Conservation (phyloP, 2,888 invertebrate species). For the Caenorhabditis parvicauda region DNA sequence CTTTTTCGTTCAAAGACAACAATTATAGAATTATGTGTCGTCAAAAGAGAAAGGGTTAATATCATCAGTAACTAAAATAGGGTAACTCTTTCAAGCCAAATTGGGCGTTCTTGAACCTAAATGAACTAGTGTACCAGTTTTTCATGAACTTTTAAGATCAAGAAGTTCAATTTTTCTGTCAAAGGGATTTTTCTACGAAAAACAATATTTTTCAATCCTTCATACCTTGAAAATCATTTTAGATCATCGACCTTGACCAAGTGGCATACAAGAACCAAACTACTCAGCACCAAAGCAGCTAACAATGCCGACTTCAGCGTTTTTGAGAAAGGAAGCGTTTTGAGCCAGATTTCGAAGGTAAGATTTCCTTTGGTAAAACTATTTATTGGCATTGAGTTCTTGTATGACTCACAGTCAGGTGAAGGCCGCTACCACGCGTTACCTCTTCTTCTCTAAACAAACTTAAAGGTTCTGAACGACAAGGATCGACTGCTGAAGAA, state of each 20-base stretch:
- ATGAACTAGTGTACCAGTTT: too few species aligned
- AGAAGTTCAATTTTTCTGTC: too few species aligned
- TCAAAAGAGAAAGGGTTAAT: too few species aligned
- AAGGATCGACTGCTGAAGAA: conserved; percentile 75
- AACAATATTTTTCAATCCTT: neutral
- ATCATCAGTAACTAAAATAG: too few species aligned
- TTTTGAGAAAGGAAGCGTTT: conserved; percentile 62
- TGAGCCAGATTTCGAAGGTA: conserved; percentile 21
- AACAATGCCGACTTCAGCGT: conserved; percentile 67
- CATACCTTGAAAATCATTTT: conserved; percentile 64
- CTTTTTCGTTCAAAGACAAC: too few species aligned
- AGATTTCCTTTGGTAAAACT: neutral
- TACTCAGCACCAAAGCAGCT: conserved; percentile 69
- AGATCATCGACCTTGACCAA: conserved; percentile 82
- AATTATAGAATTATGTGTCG: too few species aligned
- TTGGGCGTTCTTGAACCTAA: too few species aligned
- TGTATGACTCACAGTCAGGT: too few species aligned
- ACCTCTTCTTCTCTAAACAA: neutral
- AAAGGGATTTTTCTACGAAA: too few species aligned
- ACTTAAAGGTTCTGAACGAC: conserved; percentile 72
- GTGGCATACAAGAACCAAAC: conserved; percentile 88
- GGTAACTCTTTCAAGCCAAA: too few species aligned
- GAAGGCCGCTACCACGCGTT: neutral
- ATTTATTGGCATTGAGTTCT: neutral
- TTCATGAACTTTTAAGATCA: too few species aligned